phyloP scores from a whole-genome alignment of 2,113 vertebrate species.

The Microtus pennsylvanicus region DNA sequence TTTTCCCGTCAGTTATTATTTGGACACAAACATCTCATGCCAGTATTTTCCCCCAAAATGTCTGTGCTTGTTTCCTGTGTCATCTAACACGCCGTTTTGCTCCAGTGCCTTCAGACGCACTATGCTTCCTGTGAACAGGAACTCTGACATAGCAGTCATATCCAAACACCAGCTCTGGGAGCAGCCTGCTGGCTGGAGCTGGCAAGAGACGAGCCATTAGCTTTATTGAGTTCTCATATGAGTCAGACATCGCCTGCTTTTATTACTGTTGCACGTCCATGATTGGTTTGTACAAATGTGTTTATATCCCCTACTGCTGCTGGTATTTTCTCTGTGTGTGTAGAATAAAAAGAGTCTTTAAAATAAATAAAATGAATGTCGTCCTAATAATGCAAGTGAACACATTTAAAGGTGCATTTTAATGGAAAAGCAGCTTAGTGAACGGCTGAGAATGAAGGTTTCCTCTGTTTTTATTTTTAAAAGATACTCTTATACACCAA shows the following conservation, averaged over 20 bases:
- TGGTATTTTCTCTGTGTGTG: not conserved
- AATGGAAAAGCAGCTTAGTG: constrained; percentile 14
- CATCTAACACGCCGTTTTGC: not conserved
- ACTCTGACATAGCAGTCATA: not conserved
- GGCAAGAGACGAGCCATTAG: not conserved
- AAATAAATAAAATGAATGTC: constrained; percentile 1
- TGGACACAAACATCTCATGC: not conserved
- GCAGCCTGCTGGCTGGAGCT: not conserved
- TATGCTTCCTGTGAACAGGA: not conserved
- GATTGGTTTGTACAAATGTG: not conserved
- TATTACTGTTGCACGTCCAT: not conserved
- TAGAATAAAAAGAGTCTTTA: constrained; percentile 25
- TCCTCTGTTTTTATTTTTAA: not conserved
- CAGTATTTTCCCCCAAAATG: not conserved
- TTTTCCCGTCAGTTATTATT: constrained; percentile 2
- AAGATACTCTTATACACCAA: constrained; percentile 78
- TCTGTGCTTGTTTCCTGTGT: constrained; percentile 25
- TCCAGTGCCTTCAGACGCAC: not conserved
- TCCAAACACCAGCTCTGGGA: not conserved
- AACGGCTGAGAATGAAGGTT: not conserved
- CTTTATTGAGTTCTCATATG: constrained; percentile 27
- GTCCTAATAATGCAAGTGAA: not conserved
- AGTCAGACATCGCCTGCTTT: not conserved
- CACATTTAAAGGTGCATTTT: constrained; percentile 52
- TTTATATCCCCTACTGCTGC: not conserved